Conservation (phyloP, 2,113 vertebrate genomes). For the Cricetomys ansorgei region DNA sequence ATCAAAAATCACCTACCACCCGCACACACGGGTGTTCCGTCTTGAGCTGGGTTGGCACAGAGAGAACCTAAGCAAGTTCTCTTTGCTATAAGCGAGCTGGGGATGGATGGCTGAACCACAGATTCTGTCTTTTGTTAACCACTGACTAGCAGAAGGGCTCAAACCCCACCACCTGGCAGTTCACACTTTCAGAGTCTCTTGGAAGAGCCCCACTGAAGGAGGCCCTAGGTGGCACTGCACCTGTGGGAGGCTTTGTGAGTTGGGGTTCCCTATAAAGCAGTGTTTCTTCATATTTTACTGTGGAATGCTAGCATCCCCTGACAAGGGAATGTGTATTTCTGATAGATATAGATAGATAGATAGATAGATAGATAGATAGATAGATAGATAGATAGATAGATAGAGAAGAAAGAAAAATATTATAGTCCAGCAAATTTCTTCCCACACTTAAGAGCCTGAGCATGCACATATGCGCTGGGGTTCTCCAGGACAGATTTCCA, state of each 20-base stretch:
- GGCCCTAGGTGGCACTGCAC: background rate
- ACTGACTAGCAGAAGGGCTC: background rate
- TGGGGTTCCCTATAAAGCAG: conserved; percentile 10
- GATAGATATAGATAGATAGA: background rate
- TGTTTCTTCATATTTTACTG: conserved; percentile 22
- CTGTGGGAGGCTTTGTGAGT: background rate
- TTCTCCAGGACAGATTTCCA: background rate
- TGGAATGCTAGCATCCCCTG: background rate
- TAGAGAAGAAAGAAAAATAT: background rate
- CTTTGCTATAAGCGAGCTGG: background rate
- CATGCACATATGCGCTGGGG: background rate
- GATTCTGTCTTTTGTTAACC: conserved; percentile 11
- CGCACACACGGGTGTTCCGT: conserved; percentile 11
- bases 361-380: background rate
- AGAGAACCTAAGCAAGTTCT: background rate
- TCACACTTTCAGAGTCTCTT: background rate
- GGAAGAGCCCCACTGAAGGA: background rate
- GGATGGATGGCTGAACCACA: background rate
- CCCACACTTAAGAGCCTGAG: conserved; percentile 27
- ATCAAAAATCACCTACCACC: conserved; percentile 54
- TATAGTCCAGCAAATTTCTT: conserved; percentile 22
- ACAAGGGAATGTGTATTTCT: background rate
- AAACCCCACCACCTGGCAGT: background rate
- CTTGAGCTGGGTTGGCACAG: background rate
- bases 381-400: background rate